Evolutionary conservation across 2,113 vertebrate genomes (phyloP).

Genomic region (Rhinoptilus africanus): DNA sequence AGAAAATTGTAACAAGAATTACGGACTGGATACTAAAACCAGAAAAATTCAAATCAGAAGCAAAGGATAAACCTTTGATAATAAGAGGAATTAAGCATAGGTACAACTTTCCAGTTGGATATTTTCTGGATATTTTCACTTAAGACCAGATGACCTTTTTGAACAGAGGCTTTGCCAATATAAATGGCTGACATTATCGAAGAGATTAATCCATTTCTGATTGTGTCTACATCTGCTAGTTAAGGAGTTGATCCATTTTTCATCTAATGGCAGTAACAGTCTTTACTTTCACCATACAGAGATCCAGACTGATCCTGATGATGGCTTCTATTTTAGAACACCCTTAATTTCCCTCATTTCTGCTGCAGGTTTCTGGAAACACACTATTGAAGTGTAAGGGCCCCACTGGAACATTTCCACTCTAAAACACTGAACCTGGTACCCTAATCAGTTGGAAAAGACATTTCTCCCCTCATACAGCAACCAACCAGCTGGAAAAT

Average conservation of each 20-base stretch:
- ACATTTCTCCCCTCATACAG: neutral
- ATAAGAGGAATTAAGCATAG: neutral
- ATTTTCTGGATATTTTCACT: neutral
- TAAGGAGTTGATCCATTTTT: neutral
- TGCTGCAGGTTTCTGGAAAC: neutral
- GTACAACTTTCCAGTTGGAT: neutral
- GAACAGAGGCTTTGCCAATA: neutral
- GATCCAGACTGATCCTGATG: neutral
- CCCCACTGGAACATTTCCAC: neutral
- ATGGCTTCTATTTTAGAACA: neutral
- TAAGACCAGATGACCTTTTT: neutral
- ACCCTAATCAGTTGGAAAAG: neutral
- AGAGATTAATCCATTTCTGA: neutral
- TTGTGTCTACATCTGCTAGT: neutral
- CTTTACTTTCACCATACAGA: neutral
- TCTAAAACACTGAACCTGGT: neutral
- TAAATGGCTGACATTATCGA: neutral
- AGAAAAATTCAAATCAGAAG: neutral
- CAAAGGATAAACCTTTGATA: neutral
- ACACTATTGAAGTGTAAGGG: neutral
- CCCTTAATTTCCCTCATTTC: neutral
- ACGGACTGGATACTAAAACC: neutral
- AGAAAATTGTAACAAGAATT: neutral
- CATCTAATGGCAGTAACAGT: neutral
- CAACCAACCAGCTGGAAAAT: slow-evolving; percentile 35